Evolutionary conservation across 2,797 vertebrate species (phyloP).

Genomic region (Choloepus didactylus): DNA sequence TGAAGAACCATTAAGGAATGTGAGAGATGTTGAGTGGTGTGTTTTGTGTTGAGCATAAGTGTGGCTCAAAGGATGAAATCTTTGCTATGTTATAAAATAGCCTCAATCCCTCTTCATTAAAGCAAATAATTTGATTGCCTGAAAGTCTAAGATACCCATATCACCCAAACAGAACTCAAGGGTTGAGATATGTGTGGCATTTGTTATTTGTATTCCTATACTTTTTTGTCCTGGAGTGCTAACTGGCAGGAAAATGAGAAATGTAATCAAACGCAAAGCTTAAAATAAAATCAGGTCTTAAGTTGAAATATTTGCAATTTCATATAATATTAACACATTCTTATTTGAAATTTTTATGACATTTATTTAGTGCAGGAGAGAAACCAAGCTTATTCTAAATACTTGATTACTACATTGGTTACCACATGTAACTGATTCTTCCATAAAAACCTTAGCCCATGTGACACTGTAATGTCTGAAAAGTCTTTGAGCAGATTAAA

Average conservation of each 20-base stretch:
- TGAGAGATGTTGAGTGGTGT: constrained; percentile 75
- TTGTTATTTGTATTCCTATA: constrained; percentile 66
- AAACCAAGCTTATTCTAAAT: constrained; percentile 8
- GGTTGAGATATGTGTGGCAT: constrained; percentile 61
- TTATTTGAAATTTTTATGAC: constrained; percentile 17
- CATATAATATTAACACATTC: constrained; percentile 45
- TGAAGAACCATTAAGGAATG: constrained; percentile 65
- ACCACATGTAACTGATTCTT: neutral
- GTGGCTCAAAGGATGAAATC: constrained; percentile 64
- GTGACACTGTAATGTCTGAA: neutral
- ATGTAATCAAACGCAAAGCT: constrained; percentile 29
- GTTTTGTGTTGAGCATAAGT: constrained; percentile 74
- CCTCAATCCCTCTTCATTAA: constrained; percentile 68
- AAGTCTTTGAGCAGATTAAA: neutral
- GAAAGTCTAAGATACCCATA: constrained; percentile 64
- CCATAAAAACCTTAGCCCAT: neutral
- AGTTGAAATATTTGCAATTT: constrained; percentile 51
- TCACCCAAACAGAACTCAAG: constrained; percentile 67
- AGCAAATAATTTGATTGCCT: constrained; percentile 77
- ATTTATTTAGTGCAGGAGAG: constrained; percentile 37
- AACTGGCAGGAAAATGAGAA: constrained; percentile 27
- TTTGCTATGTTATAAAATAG: constrained; percentile 72
- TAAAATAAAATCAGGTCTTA: constrained; percentile 62
- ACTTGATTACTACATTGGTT: neutral
- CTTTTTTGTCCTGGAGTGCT: neutral